Base-by-base conservation (phyloP, 1,140 invertebrate genomes). In the Pantala flavescens region DNA sequence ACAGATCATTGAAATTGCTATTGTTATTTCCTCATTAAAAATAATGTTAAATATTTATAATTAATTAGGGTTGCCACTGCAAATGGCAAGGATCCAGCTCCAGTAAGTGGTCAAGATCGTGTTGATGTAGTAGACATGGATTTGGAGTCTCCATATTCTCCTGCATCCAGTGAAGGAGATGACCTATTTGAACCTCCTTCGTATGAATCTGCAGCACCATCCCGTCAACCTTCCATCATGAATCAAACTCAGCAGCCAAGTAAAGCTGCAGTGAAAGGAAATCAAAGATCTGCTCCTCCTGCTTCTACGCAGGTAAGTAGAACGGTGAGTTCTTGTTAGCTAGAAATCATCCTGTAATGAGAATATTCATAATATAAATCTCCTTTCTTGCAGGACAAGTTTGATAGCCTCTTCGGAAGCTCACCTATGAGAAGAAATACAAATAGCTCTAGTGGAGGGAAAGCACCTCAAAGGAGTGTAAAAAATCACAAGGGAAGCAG, bases 181-280 rank as follows among this genome's bases (percentile, higher is more conserved):
- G 93, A 94, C 81, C 85, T 94, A 49, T 94, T 94, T 83, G 91
- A 93, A 82, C 92, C 93, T 28, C 92, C 92, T 23, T 83, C 84
- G n/a, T 85, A 85, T 28, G 83, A 72, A 63, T 63, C 49, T 16
- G 49, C 49, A 7, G 49, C 16, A 16, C n/a, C 49, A 16, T 16
- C 49, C 5, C 49, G 49, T 16, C 49, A 63, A 21, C 5, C 49
- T 19, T 63, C 49, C 5, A 21, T 63, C 3, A 16, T 63, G 16
- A 21, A 21, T 16, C 49, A 63, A 21, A 5, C 14, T 3, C n/a
- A 16, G 49, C 78, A 21, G 81, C 81, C 0, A 85, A 85, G 76
- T 83, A 85, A 76, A 84, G n/a, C 16, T 49, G 43, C 28, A 12
- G 16, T 43, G 12, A 84, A 73, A 78, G 81, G 0, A 70, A 73